Evolutionary conservation across 1,140 invertebrate genomes (phyloP).

Genomic region (Dryas iulia): DNA sequence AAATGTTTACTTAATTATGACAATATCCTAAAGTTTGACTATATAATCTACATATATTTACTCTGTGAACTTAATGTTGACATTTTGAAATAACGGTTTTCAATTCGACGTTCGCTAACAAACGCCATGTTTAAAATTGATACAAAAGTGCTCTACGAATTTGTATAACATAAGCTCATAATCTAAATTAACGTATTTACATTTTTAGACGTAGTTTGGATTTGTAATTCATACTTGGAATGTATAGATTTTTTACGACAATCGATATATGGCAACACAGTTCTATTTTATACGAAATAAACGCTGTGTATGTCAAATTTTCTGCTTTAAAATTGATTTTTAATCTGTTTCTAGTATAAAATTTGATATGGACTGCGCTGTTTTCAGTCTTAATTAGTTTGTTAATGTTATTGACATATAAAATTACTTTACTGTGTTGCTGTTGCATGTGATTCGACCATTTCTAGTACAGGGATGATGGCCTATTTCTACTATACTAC

Average conservation of each 20-base stretch:
- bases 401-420: constrained; percentile 3
- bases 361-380: background rate
- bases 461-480: constrained; percentile 11
- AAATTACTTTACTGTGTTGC: constrained; percentile 29
- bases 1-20: background rate
- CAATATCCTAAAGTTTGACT: background rate
- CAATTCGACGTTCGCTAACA: constrained; percentile 24
- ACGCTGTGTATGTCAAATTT: background rate
- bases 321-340: background rate
- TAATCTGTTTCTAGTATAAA: background rate
- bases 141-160: constrained; percentile 68
- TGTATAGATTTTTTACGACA: constrained; percentile 73
- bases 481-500: constrained; percentile 11
- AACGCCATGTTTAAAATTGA: constrained; percentile 39
- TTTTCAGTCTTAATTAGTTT: background rate
- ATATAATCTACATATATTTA: constrained; percentile 2
- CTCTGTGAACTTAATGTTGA: background rate
- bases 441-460: constrained; percentile 31
- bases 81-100: constrained; percentile 6
- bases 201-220: constrained; percentile 61
- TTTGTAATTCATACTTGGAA: constrained; percentile 61
- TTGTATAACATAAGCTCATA: constrained; percentile 63
- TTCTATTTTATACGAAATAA: constrained; percentile 11
- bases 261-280: constrained; percentile 46
- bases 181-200: constrained; percentile 65